phyloP scores from a whole-genome alignment of 2,888 invertebrate species.

The Malthinus flaveolus region DNA sequence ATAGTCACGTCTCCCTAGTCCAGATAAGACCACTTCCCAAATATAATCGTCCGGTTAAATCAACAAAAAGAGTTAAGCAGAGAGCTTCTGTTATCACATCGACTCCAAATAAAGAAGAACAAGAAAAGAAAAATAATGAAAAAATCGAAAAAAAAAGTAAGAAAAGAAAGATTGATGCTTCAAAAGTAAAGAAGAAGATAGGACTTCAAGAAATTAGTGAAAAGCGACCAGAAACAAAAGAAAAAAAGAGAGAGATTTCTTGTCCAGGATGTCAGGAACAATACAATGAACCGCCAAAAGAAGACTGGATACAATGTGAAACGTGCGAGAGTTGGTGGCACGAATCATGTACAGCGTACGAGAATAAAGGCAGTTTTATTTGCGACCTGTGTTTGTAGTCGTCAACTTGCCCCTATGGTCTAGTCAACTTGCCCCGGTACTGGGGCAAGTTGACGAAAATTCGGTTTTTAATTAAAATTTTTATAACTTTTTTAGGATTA shows the following conservation, averaged over 20 bases:
- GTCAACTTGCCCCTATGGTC: too few species aligned
- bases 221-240: background rate
- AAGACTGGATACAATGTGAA: background rate
- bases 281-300: background rate
- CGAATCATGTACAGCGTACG: background rate
- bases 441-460: background rate
- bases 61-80: background rate
- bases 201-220: background rate
- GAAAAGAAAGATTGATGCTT: background rate
- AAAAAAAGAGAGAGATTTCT: background rate
- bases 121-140: slow-evolving; percentile 10
- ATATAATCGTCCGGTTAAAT: slow-evolving; percentile 27
- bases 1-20: background rate
- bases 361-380: background rate
- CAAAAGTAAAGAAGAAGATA: background rate
- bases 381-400: background rate
- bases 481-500: background rate
- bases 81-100: background rate
- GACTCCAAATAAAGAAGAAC: slow-evolving; percentile 25
- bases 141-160: background rate
- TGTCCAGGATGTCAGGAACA: background rate
- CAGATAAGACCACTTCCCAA: slow-evolving; percentile 29
- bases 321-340: background rate
- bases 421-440: too few species aligned
- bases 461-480: background rate